phyloP scores from a whole-genome alignment of 1,140 invertebrate genomes.

The Drosophila auraria region DNA sequence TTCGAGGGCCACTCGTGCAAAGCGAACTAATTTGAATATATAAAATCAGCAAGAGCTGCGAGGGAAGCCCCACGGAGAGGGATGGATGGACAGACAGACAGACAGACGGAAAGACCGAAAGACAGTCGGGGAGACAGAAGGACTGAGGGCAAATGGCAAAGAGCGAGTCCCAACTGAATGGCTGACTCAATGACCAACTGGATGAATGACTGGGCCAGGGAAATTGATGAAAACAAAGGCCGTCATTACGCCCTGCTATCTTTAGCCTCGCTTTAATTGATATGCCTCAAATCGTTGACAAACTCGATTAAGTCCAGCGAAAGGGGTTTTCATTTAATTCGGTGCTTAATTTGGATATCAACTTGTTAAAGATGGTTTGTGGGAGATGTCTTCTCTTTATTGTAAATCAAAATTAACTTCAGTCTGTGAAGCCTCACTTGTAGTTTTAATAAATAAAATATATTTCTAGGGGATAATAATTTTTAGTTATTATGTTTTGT shows the following conservation, averaged over 20 bases:
- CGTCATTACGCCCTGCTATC: conserved; percentile 53
- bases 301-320: conserved; percentile 25
- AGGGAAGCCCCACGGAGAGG: conserved; percentile 48
- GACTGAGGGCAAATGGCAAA: conserved; percentile 42
- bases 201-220: conserved; percentile 46
- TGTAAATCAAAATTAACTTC: background rate
- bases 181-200: conserved; percentile 41
- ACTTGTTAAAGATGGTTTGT: background rate
- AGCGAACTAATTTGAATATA: conserved; percentile 84
- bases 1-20: conserved; percentile 80
- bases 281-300: conserved; percentile 26
- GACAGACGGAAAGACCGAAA: background rate
- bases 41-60: conserved; percentile 71
- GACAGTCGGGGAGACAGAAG: background rate
- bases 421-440: too few relatives aligned
- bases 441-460: too few relatives aligned
- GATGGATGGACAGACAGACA: conserved; percentile 13
- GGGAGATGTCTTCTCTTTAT: background rate
- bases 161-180: conserved; percentile 57
- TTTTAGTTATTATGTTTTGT: background rate
- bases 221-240: conserved; percentile 68
- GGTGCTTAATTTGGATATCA: conserved; percentile 1
- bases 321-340: conserved; percentile 28
- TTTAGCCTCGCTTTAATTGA: conserved; percentile 43
- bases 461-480: background rate